Evolutionary conservation across 1,140 invertebrate species (phyloP), one percentile per base, ranked within the genome.

Genomic region (Homarus americanus): DNA sequence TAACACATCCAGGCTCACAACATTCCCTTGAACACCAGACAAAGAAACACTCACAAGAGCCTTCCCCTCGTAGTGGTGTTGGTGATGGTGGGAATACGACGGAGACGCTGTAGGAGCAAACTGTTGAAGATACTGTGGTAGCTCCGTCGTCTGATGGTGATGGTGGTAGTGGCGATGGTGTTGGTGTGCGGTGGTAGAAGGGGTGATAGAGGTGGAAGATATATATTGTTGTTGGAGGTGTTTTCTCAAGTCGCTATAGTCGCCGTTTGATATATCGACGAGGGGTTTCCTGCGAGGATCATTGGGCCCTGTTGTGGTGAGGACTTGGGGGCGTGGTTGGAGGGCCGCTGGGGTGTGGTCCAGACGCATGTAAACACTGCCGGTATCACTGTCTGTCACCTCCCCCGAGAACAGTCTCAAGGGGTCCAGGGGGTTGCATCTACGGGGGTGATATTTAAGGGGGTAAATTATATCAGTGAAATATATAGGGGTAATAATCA

Each of bases 291-390:
- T 44, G 28, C 92, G 49, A 1, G 92, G 92, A 76, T 92, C 92
- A 20, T 72, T 53, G 44, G 82, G 92, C 0, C 92, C 92, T 1
- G 90, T 86, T n/a, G 86, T 89, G 86, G 90, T 5, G 0, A 73
- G 12, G 40, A 87, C 41, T 34, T 87, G 75, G 3, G 82, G 76
- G 44, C 82, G 78, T n/a, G 90, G 92, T 15, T 73, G 86, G 36
- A 92, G 92, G 79, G 92, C 92, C 28, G 87, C 92, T 0, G 92
- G 92, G 24, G 89, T 91, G 88, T 89, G 88, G 20, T 91, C 80
- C 28, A 92, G 89, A 36, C 84, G 82, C 92, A 92, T 92, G 75
- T 92, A 92, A 20, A 92, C 92, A 58, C 92, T 92, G 72, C 92
- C 90, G 15, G 90, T 85, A 82, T 92, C 92, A 83, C 92, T 92